Evolutionary conservation across 2,113 vertebrate species (phyloP).

Genomic region (Pica pica): DNA sequence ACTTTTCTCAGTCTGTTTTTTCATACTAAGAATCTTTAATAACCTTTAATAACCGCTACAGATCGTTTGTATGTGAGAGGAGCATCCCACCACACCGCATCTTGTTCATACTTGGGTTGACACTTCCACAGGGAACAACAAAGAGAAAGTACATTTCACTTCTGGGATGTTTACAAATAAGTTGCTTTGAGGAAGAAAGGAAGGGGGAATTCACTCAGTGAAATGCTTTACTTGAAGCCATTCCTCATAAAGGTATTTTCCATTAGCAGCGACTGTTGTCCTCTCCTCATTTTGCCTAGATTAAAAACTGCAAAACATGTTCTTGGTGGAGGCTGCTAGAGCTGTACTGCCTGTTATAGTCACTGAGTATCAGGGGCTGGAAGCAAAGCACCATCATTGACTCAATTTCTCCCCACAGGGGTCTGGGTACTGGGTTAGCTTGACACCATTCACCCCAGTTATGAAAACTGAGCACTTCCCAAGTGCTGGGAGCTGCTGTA

Average conservation of each 20-base stretch:
- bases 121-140: neutral
- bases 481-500: neutral
- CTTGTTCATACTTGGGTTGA: neutral
- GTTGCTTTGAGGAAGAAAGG: neutral
- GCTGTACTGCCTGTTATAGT: neutral
- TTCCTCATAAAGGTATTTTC: neutral
- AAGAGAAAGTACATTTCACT: neutral
- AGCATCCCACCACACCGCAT: neutral
- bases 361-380: neutral
- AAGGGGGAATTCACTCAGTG: neutral
- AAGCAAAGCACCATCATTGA: neutral
- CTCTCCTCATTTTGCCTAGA: neutral
- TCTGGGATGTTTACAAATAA: neutral
- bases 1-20: neutral
- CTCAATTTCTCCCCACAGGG: neutral
- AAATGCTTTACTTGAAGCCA: neutral
- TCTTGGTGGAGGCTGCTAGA: neutral
- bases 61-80: neutral
- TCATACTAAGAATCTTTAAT: neutral
- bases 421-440: neutral
- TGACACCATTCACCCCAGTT: neutral
- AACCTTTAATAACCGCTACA: neutral
- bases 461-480: neutral
- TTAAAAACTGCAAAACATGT: neutral
- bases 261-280: fast-evolving